Conservation (phyloP, 2,113 vertebrate genomes). For the Noctilio leporinus region DNA sequence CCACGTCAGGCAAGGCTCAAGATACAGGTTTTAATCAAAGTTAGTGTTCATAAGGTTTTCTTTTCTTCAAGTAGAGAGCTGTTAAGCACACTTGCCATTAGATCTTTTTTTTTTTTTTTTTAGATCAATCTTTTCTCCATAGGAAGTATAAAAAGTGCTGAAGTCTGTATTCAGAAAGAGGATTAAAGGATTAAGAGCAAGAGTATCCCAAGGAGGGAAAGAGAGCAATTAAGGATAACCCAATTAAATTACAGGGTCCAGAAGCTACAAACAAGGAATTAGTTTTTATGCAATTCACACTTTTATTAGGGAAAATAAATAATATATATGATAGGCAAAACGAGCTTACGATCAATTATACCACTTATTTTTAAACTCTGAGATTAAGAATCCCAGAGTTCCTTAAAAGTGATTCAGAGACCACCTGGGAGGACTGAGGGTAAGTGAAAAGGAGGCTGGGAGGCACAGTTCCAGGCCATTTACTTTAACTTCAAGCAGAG, state of each 20-base stretch:
- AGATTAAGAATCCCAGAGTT: neutral
- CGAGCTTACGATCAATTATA: neutral
- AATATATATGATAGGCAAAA: conserved; percentile 9
- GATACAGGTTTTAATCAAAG: neutral
- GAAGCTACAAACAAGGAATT: neutral
- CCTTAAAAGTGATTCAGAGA: neutral
- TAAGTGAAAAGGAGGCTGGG: neutral
- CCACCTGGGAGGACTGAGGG: neutral
- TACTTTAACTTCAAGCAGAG: neutral
- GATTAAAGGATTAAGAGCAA: neutral
- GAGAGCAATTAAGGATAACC: neutral
- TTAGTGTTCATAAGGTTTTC: neutral
- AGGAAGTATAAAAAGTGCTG: neutral
- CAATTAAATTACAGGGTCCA: neutral
- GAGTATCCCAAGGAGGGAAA: neutral
- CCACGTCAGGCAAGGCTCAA: no score
- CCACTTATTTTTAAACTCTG: neutral
- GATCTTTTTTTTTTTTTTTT: no score
- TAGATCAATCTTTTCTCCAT: neutral
- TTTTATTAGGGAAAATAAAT: neutral
- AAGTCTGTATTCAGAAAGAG: neutral
- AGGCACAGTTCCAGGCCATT: neutral
- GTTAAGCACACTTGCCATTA: neutral
- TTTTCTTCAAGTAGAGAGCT: neutral
- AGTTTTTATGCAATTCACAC: neutral